Base-by-base conservation (phyloP, 1,140 invertebrate species). In the Paraescarpia echinospica region DNA sequence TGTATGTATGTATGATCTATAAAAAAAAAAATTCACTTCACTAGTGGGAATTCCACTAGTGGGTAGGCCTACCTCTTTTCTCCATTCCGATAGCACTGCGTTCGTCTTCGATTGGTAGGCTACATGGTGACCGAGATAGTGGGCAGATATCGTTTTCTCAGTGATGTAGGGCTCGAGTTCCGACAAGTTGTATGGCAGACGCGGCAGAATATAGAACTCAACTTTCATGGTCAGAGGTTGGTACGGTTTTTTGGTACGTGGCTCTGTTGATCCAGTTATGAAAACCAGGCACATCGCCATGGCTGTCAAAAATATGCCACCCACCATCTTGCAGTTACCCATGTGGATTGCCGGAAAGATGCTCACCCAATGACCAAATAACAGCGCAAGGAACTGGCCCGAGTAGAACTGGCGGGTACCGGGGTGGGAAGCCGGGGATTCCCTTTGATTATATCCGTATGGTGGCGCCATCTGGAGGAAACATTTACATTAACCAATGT, bases 21-120 rank as follows among this genome's bases (percentile, higher is more conserved):
- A n/a, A n/a, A n/a, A n/a, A n/a, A n/a, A n/a, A n/a, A n/a, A n/a
- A n/a, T n/a, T n/a, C n/a, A n/a, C n/a, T n/a, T n/a, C n/a, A n/a
- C n/a, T n/a, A n/a, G n/a, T n/a, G n/a, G n/a, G n/a, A n/a, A n/a
- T n/a, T n/a, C n/a, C n/a, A n/a, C n/a, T n/a, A n/a, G n/a, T 18
- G 8, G 18, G 48, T 9, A 51, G 18, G 18, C 48, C 48, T 51
- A 77, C 59, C 59, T 77, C 59, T 27, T 77, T 31, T 18, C 22
- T 41, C 95, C 95, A 95, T 91, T 94, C 59, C 48, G 93, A 92
- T 48, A 95, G 93, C 35, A 93, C 93, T 18, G 51, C 91, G 91
- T 95, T 95, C 92, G 95, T 94, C 91, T 95, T 95, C 89, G 94
- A 94, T 4, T 94, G 93, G 90, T 95, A 95, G 14, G 93, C 93